A percentile compares a stretch with the other conserved stretches of the same genome.
Evolutionary conservation across 2,888 invertebrate species (phyloP).

Genomic region (Stictocephala bisonia): DNA sequence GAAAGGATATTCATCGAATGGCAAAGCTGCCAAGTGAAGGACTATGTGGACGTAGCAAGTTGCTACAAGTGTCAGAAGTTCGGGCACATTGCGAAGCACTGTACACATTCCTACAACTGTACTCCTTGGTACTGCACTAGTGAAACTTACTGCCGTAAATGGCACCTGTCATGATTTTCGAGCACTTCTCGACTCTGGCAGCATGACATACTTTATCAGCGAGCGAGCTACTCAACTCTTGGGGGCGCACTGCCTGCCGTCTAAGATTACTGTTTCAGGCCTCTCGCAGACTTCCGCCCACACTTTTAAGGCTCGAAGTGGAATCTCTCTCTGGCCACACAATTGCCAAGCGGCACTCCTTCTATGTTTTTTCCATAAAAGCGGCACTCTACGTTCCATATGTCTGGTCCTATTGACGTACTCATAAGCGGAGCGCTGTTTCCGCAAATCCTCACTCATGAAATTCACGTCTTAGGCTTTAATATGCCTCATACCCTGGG

Average conservation of each 20-base stretch:
- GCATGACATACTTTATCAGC: slow-evolving; percentile 5
- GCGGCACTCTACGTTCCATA: no score
- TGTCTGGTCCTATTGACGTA: no score
- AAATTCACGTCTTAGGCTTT: no score
- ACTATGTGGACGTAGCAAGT: no score
- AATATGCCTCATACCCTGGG: no score
- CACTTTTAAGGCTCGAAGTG: neutral
- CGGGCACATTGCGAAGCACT: no score
- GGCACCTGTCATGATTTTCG: neutral
- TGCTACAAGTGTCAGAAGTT: no score
- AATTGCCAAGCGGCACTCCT: neutral
- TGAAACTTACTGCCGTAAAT: neutral
- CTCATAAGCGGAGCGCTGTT: no score
- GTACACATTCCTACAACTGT: neutral
- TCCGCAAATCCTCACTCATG: no score
- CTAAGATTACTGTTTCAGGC: neutral
- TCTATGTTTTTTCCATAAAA: slow-evolving; percentile 2
- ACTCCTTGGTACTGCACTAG: neutral
- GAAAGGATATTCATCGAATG: no score
- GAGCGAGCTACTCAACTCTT: neutral
- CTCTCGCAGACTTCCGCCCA: neutral
- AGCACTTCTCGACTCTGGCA: neutral
- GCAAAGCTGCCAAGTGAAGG: no score
- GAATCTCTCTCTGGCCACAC: neutral
- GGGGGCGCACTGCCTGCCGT: neutral